Base-by-base conservation (phyloP, 2,888 invertebrate species). In the Latrodectus elegans region DNA sequence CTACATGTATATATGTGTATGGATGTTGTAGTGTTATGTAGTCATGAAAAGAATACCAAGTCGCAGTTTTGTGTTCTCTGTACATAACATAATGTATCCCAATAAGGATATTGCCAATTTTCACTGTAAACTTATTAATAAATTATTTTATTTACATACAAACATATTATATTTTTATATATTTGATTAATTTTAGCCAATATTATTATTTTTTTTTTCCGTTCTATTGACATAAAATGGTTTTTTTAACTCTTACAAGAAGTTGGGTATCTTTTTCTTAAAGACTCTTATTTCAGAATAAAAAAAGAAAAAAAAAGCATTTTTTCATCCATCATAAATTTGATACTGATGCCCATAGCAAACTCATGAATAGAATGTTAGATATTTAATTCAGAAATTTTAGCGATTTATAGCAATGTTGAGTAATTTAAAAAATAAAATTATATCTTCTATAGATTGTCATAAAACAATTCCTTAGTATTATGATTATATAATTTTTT, bases 61-160 rank as follows among this genome's bases (percentile, higher is more conserved):
- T 60, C n/a, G n/a, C 12, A 60, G 60, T 12, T 6, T 60, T 60
- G n/a, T 10, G 60, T 60, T 60, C n/a, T 60, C 60, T 60, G 60
- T 60, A 10, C 11, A 85, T 65, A 65, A 22, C 76, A 38, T 81
- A 52, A 15, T 86, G 70, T 73, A 72, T 76, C 73, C 73, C 14
- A 11, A 65, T 49, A 26, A 52, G 80, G 73, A 84, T 71, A 64
- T 72, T 49, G 79, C 74, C 79, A 79, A 85, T 85, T 79, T 86
- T 86, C 86, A 86, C 67, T 86, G 86, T 86, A 77, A 72, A 77
- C 72, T 81, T 86, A 71, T 77, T 38, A 86, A 86, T 86, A 86
- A 86, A 86, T 81, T 86, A 86, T 86, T 86, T 86, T 86, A 72
- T 86, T 73, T 86, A 86, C 70, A 76, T 81, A 86, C 74, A 51